Evolutionary conservation across 2,113 vertebrate species (phyloP), one percentile per base, ranked within the genome.

Genomic region (Illadopsis cleaveri): DNA sequence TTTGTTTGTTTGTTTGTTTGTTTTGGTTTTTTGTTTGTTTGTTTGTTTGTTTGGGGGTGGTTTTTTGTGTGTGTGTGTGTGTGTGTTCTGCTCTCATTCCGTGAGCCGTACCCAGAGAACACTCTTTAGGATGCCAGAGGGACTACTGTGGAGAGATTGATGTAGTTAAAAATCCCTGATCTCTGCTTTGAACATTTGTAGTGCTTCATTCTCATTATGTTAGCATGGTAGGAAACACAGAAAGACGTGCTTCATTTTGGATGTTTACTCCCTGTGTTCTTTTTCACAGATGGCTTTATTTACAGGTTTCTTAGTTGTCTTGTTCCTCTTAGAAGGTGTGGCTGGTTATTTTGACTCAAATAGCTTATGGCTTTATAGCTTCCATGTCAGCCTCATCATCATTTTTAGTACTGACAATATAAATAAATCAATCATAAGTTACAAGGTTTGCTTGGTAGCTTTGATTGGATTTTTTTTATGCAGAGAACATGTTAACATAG

Each of bases 271-370:
- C 56, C 60, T 62, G 44, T 66, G 70, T 56, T 92, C 71, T 60
- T 89, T 88, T 93, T 86, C 82, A 73, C 94, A 97, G 88, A 81
- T 92, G 92, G 40, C 90, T 96, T 94, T 96, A 68, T 90, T 94
- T 92, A 78, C 90, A 93, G 60, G 69, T 92, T 95, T 93, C 68
- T 48, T 77, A 31, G 60, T 83, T 86, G 38, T 89, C 79, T 88
- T 78, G 17, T 37, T 92, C 33, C n/a, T 83, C 47, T 71, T 53
- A 60, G 31, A 89, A 88, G 76, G 82, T 77, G 60, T 71, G 79
- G 68, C 71, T 85, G 47, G 72, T 66, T 90, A 56, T 76, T 76
- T 79, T 82, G 87, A 77, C 57, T 87, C 42, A 51, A 87, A 42
- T 47, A 80, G n/a, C 27, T 86, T 54, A 65, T 1, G 2, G 86